These are phyloP conservation scores for Sebastes taczanowskii DNA, from an alignment of 2,797 vertebrate genomes.

Conservation along the genomic window DNA sequence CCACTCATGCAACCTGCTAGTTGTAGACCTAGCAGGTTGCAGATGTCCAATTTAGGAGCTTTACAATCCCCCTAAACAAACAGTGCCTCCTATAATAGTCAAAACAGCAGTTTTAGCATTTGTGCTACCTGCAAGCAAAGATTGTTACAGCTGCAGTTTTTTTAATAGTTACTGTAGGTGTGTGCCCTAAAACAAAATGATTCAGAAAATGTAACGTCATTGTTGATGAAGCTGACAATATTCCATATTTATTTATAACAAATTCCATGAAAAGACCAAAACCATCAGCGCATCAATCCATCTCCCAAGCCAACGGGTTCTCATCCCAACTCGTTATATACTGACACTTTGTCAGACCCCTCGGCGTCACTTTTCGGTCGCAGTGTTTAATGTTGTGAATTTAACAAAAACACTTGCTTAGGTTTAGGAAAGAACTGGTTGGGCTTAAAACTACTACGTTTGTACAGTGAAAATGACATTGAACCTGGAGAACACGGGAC, in stretches of 20 bases:
- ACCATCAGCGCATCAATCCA: neutral
- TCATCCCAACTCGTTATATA: too few relatives aligned
- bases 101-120: neutral
- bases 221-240: neutral
- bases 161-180: neutral
- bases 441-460: too few relatives aligned
- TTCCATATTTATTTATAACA: neutral
- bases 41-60: neutral
- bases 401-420: too few relatives aligned
- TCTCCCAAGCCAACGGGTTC: too few relatives aligned
- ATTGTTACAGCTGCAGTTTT: neutral
- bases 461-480: too few relatives aligned
- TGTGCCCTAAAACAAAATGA: neutral
- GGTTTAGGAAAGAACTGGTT: too few relatives aligned
- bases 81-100: too few relatives aligned
- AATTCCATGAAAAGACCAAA: neutral
- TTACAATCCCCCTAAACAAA: neutral
- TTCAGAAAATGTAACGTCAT: neutral
- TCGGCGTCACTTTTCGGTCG: too few relatives aligned
- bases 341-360: too few relatives aligned
- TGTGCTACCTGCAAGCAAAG: neutral
- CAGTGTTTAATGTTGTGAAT: too few relatives aligned
- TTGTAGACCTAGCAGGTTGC: neutral
- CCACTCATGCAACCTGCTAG: too few relatives aligned
- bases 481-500: too few relatives aligned